Percentiles rank a stretch among this genome's conserved stretches.
Evolutionary conservation across 1,140 invertebrate genomes (phyloP).

Genomic region (Oscheius sp.): DNA sequence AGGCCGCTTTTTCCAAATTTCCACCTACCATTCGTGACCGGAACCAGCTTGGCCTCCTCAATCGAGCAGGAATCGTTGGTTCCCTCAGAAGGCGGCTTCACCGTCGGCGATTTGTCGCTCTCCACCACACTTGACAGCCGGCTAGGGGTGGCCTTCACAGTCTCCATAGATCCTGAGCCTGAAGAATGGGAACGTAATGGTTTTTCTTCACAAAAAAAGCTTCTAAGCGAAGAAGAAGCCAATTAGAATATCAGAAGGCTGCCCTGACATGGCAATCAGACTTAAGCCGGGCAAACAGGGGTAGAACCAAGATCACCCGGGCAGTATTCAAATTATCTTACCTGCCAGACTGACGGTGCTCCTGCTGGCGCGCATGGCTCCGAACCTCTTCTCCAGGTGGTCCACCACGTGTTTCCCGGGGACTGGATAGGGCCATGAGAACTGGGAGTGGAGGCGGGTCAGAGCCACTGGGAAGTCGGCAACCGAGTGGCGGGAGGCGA

Average conservation of each 20-base stretch:
- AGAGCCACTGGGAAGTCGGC: constrained; percentile 50
- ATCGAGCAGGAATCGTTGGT: constrained; percentile 7
- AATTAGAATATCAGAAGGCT: too few relatives aligned
- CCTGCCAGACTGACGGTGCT: constrained; percentile 23
- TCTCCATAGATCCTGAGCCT: neutral
- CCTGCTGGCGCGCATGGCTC: constrained; percentile 13
- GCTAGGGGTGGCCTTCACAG: too few relatives aligned
- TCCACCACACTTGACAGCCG: neutral
- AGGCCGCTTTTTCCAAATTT: too few relatives aligned
- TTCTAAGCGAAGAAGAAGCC: too few relatives aligned
- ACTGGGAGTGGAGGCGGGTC: constrained; percentile 58
- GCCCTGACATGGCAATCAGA: too few relatives aligned
- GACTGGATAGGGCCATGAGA: constrained; percentile 57
- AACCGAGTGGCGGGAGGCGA: constrained; percentile 14
- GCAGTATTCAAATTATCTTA: too few relatives aligned
- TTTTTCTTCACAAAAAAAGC: too few relatives aligned
- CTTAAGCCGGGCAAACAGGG: too few relatives aligned
- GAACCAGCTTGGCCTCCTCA: neutral
- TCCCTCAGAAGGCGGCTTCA: neutral
- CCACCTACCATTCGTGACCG: neutral
- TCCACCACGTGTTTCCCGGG: constrained; percentile 30
- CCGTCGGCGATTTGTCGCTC: neutral
- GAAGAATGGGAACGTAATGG: neutral
- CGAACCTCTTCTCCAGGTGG: constrained; percentile 31
- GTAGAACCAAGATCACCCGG: too few relatives aligned